A percentile compares a stretch with the other conserved stretches of the same genome.
phyloP scores from a whole-genome alignment of 1,140 invertebrate genomes.

The Bactericera cockerelli region DNA sequence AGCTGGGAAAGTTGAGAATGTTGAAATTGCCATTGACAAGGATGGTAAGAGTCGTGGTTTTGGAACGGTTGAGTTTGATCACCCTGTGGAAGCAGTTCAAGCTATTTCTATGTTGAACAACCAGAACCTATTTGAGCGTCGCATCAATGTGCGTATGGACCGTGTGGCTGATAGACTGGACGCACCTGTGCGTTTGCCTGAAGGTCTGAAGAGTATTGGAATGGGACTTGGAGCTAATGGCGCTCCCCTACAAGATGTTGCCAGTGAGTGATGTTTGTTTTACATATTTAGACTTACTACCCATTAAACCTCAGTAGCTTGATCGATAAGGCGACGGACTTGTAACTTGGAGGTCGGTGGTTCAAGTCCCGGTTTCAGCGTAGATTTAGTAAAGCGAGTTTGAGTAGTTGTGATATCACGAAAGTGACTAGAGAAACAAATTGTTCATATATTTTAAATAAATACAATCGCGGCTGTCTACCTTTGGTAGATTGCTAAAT shows the following conservation, averaged over 20 bases:
- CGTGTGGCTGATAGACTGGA: constrained; percentile 39
- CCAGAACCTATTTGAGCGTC: constrained; percentile 80
- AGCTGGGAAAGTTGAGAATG: constrained; percentile 79
- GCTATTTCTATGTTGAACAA: constrained; percentile 97
- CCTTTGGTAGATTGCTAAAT: no score
- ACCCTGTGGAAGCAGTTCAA: constrained; percentile 95
- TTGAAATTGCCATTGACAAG: constrained; percentile 83
- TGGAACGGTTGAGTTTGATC: constrained; percentile 90
- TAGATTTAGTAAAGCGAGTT: no score
- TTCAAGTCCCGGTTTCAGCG: no score
- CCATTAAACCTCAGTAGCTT: no score
- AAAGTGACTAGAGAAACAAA: no score
- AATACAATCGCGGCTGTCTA: no score
- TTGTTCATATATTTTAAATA: no score
- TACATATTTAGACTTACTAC: no score
- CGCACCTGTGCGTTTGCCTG: constrained; percentile 57
- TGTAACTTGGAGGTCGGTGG: no score
- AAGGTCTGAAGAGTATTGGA: constrained; percentile 76
- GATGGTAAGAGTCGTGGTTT: constrained; percentile 94
- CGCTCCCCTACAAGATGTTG: constrained; percentile 70
- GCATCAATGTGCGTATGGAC: constrained; percentile 88
- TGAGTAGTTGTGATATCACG: no score
- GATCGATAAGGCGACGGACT: no score
- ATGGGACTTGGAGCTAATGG: constrained; percentile 86
- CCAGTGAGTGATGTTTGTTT: no score